Percentiles rank a stretch among this genome's conserved stretches.
These are phyloP conservation scores for Cephus nigrinus DNA, from an alignment of 2,888 invertebrate genomes.

Conservation along the genomic window DNA sequence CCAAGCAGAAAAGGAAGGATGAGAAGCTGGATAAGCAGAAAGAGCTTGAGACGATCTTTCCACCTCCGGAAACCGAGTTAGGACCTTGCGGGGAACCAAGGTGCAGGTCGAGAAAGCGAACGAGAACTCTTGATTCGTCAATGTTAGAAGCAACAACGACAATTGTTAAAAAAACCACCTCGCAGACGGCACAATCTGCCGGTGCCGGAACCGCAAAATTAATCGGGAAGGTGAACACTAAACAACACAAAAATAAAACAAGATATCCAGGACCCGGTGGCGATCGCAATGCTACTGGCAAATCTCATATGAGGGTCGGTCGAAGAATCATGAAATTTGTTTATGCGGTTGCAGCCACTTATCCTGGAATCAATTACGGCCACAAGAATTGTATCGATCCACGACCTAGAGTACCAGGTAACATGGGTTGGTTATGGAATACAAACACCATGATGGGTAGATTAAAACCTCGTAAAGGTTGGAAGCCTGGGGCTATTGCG, in stretches of 20 bases:
- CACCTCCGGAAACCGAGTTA: slow-evolving; percentile 28
- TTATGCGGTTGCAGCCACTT: slow-evolving; percentile 51
- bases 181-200: background rate
- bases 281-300: slow-evolving; percentile 24
- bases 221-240: background rate
- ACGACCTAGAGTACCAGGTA: slow-evolving; percentile 51
- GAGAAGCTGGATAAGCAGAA: slow-evolving; percentile 30
- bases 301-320: slow-evolving; percentile 24
- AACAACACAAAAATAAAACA: background rate
- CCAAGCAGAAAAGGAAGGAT: slow-evolving; percentile 28
- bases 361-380: slow-evolving; percentile 48
- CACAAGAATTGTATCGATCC: slow-evolving; percentile 52
- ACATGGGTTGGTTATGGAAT: slow-evolving; percentile 62
- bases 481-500: slow-evolving; percentile 60
- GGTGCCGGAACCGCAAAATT: slow-evolving; percentile 1
- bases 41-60: slow-evolving; percentile 22
- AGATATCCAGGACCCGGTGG: slow-evolving; percentile 24
- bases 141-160: slow-evolving; percentile 1
- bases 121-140: background rate
- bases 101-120: slow-evolving; percentile 41
- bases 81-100: slow-evolving; percentile 47
- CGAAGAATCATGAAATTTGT: slow-evolving; percentile 43
- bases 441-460: slow-evolving; percentile 37
- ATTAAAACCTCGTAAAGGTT: slow-evolving; percentile 52
- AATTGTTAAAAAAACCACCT: background rate